Evolutionary conservation across 1,140 invertebrate genomes (phyloP).

Genomic region (Drosophila elegans): DNA sequence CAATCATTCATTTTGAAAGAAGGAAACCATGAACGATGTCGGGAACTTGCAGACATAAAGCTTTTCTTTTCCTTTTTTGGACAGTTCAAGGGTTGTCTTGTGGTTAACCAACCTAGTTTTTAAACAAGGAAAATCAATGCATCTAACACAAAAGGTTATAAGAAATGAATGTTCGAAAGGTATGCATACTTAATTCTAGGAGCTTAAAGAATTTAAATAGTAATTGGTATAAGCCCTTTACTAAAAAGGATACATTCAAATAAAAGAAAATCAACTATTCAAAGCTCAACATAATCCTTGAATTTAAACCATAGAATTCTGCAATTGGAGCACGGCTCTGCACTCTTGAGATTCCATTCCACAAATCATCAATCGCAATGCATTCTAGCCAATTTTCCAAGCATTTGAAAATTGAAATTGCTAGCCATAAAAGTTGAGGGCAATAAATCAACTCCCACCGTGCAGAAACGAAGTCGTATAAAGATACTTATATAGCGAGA

Average conservation of each 20-base stretch:
- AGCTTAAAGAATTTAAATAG: too few species aligned
- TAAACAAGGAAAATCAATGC: too few species aligned
- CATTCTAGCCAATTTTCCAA: conserved; percentile 20
- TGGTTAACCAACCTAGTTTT: too few species aligned
- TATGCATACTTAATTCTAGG: too few species aligned
- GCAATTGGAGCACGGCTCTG: background rate
- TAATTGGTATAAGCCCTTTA: too few species aligned
- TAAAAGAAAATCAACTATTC: too few species aligned
- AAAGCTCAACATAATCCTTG: background rate
- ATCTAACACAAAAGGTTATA: too few species aligned
- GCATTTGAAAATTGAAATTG: conserved; percentile 30
- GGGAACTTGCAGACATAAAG: background rate
- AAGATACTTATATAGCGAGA: conserved; percentile 12
- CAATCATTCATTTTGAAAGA: conserved; percentile 25
- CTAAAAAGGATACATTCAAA: too few species aligned
- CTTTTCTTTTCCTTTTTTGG: conserved; percentile 2
- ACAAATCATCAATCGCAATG: conserved; percentile 18
- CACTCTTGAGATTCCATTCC: conserved; percentile 2
- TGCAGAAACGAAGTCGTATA: conserved; percentile 5
- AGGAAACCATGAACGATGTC: background rate
- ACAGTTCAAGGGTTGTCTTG: background rate
- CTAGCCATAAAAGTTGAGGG: conserved; percentile 39
- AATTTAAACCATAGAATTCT: background rate
- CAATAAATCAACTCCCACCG: conserved; percentile 29
- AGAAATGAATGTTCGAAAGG: too few species aligned